Conservation (phyloP, 2,113 vertebrate species). For the Lontra canadensis region DNA sequence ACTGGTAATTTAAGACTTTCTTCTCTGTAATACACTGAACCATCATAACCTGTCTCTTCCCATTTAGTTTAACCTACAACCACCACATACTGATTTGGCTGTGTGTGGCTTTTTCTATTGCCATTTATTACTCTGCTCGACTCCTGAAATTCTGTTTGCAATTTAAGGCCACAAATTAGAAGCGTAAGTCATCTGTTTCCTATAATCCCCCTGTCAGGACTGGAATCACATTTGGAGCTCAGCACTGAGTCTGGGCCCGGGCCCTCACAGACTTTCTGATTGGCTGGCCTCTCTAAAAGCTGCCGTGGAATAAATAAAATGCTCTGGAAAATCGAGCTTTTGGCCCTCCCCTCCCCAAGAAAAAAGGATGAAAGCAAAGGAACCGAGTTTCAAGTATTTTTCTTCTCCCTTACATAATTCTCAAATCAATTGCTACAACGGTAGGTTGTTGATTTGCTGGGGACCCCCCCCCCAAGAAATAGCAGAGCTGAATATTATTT, state of each 20-base stretch:
- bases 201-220: slow-evolving; percentile 97
- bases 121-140: slow-evolving; percentile 95
- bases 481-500: slow-evolving; percentile 32
- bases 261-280: slow-evolving; percentile 84
- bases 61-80: slow-evolving; percentile 94
- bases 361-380: slow-evolving; percentile 61
- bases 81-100: slow-evolving; percentile 90
- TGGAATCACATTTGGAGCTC: slow-evolving; percentile 92
- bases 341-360: not conserved
- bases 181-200: slow-evolving; percentile 99
- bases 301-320: slow-evolving; percentile 82
- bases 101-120: slow-evolving; percentile 92
- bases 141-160: slow-evolving; percentile 99
- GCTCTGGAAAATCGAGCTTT: slow-evolving; percentile 69
- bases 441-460: not conserved
- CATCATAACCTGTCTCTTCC: slow-evolving; percentile 94
- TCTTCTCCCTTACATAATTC: slow-evolving; percentile 59
- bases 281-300: slow-evolving; percentile 83
- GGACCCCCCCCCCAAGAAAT: not conserved
- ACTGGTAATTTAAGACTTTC: slow-evolving; percentile 93
- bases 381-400: slow-evolving; percentile 58
- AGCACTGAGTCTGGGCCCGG: slow-evolving; percentile 85
- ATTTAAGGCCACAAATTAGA: slow-evolving; percentile 99
- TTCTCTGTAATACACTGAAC: slow-evolving; percentile 92
- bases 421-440: slow-evolving; percentile 54